Percentiles rank a stretch among this genome's conserved stretches.
phyloP scores from a whole-genome alignment of 2,797 vertebrate species.

The Chaetodon trifasciatus region DNA sequence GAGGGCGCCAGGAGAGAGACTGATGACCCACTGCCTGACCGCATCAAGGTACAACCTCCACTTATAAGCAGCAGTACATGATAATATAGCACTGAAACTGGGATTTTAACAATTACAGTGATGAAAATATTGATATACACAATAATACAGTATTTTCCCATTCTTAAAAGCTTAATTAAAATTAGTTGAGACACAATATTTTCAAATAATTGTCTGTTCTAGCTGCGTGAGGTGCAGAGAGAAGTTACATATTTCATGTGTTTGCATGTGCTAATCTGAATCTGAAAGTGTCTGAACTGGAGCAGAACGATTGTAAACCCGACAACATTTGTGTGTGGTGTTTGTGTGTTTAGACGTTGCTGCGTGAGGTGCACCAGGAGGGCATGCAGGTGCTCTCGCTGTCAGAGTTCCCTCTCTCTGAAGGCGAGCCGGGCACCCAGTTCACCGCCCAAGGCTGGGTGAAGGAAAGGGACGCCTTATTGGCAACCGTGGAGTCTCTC shows the following conservation, averaged over 20 bases:
- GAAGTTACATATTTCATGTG: too few relatives aligned
- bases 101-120: not conserved
- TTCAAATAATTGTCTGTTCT: too few relatives aligned
- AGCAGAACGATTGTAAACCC: not conserved
- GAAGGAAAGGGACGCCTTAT: constrained; percentile 89
- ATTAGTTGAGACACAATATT: too few relatives aligned
- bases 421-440: constrained; percentile 80
- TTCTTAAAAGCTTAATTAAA: too few relatives aligned
- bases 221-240: too few relatives aligned
- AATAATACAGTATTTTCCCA: not conserved
- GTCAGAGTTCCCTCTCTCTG: constrained; percentile 86
- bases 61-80: not conserved
- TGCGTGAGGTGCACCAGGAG: constrained; percentile 95
- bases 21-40: constrained; percentile 90
- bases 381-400: constrained; percentile 96
- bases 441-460: constrained; percentile 81
- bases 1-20: constrained; percentile 89
- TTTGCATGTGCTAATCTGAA: too few relatives aligned
- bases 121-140: not conserved
- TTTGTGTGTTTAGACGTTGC: constrained; percentile 85
- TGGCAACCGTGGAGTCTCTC: constrained; percentile 89
- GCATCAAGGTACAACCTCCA: constrained; percentile 90
- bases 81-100: not conserved
- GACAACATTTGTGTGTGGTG: constrained; percentile 18
- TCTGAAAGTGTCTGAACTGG: not conserved